Conservation (phyloP, 1,140 invertebrate genomes). For the Drosophila lacertosa region DNA sequence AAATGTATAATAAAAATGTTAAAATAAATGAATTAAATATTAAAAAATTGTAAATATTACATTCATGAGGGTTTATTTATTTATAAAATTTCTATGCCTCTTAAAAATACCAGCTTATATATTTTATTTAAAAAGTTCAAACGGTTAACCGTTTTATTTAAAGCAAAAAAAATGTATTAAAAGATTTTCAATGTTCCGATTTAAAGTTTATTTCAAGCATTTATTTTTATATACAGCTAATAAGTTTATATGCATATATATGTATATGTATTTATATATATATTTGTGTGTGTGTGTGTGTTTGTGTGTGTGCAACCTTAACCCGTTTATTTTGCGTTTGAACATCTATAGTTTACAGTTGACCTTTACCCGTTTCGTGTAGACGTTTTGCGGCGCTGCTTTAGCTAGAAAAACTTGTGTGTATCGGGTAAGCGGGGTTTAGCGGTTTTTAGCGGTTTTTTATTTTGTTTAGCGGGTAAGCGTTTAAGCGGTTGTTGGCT, state of each 20-base stretch:
- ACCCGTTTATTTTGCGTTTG: constrained; percentile 44
- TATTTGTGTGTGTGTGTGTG: constrained; percentile 12
- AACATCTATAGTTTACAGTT: constrained; percentile 38
- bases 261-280: constrained; percentile 8
- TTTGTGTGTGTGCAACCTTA: constrained; percentile 34
- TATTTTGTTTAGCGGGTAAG: constrained; percentile 48
- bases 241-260: constrained; percentile 29
- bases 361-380: constrained; percentile 51
- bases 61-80: too few relatives aligned
- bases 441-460: constrained; percentile 13
- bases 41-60: too few relatives aligned
- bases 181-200: constrained; percentile 6
- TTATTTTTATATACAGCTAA: constrained; percentile 61
- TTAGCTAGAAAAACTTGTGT: constrained; percentile 34
- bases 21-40: too few relatives aligned
- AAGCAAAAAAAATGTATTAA: constrained; percentile 21
- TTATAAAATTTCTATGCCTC: too few relatives aligned
- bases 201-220: constrained; percentile 61
- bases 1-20: too few relatives aligned
- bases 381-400: constrained; percentile 23
- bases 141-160: constrained; percentile 33
- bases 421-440: constrained; percentile 36
- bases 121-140: neutral
- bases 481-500: constrained; percentile 60
- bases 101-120: too few relatives aligned